Evolutionary conservation across 1,140 invertebrate genomes (phyloP).

Genomic region (Battus philenor): DNA sequence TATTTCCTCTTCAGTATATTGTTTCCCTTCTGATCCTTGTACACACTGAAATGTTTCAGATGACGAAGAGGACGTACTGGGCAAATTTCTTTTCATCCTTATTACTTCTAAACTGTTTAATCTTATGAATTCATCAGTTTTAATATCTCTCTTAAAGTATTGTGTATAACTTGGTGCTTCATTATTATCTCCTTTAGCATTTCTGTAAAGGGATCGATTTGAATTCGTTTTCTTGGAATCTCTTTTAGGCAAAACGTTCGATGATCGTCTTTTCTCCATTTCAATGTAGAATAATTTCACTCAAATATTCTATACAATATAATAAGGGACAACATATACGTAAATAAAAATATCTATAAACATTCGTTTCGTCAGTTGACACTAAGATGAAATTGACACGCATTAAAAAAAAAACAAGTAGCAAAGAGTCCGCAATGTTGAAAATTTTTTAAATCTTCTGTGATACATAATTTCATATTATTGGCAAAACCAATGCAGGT

Average conservation of each 20-base stretch:
- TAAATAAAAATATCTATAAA: no score
- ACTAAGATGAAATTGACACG: no score
- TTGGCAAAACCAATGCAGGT: no score
- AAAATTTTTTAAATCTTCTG: no score
- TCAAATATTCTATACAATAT: no score
- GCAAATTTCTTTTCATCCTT: conserved; percentile 27
- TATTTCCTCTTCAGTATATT: conserved; percentile 34
- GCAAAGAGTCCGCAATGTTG: no score
- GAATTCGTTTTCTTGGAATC: background rate
- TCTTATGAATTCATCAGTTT: conserved; percentile 25
- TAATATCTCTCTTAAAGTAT: conserved; percentile 26
- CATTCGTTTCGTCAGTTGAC: no score
- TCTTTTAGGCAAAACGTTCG: background rate
- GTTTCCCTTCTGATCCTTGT: conserved; percentile 40
- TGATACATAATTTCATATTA: no score
- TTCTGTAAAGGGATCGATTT: conserved; percentile 10
- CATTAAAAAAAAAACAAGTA: no score
- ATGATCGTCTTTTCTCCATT: conserved; percentile 8
- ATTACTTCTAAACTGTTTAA: no score
- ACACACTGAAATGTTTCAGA: conserved; percentile 40
- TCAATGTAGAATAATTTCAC: no score
- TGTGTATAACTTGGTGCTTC: conserved; percentile 36
- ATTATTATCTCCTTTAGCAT: conserved; percentile 24
- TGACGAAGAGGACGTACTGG: conserved; percentile 33
- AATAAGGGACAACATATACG: no score